phyloP scores from a whole-genome alignment of 2,113 vertebrate genomes.

The Amia ocellicauda region DNA sequence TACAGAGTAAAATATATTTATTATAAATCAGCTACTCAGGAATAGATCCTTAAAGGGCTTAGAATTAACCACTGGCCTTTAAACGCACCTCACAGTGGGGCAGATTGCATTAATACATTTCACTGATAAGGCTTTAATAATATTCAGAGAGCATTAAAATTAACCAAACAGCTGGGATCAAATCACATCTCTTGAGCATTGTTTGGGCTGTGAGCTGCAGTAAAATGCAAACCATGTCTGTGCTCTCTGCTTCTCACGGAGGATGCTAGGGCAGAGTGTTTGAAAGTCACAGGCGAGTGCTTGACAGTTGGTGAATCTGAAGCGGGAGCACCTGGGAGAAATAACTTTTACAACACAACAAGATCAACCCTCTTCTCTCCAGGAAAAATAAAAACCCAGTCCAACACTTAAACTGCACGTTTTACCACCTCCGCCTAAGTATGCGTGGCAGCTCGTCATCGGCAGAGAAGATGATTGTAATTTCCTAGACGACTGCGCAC shows the following conservation, averaged over 20 bases:
- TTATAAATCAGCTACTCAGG: constrained; percentile 24
- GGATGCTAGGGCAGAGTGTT: neutral
- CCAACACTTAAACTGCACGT: no score
- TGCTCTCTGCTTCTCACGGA: neutral
- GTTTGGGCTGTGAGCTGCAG: constrained; percentile 38
- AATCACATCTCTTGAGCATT: constrained; percentile 52
- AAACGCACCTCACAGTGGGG: constrained; percentile 67
- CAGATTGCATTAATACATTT: constrained; percentile 65
- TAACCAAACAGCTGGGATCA: constrained; percentile 67
- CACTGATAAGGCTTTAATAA: constrained; percentile 65
- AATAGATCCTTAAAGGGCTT: constrained; percentile 65
- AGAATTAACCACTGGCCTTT: constrained; percentile 73
- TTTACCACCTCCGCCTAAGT: no score
- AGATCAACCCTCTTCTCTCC: no score
- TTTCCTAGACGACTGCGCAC: no score
- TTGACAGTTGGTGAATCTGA: neutral
- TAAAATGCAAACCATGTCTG: constrained; percentile 52
- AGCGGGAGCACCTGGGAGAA: neutral
- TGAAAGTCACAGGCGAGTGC: neutral
- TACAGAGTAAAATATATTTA: constrained; percentile 55
- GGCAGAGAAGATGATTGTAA: no score
- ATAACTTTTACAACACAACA: no score
- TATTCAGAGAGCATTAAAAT: constrained; percentile 70
- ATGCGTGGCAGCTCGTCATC: no score
- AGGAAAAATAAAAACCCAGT: no score